Evolutionary conservation across 2,888 invertebrate genomes (phyloP), one percentile per base, ranked within the genome.

Genomic region (Falcaria lacertinaria): DNA sequence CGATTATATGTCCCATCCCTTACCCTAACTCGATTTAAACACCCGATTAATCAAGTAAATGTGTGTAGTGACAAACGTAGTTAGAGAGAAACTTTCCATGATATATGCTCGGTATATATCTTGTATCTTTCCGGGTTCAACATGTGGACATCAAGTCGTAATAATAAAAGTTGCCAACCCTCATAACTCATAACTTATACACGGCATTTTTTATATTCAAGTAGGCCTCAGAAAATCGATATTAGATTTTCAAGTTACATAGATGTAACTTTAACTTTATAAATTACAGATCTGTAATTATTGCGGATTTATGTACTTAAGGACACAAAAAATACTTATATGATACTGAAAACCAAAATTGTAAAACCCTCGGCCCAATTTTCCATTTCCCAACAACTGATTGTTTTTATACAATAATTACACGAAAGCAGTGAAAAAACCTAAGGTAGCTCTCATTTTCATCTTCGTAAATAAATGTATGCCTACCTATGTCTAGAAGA

Each of bases 101-200:
- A 60, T 54, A 58, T 52, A 61, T 56, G 42, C 45, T 41, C 19
- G 38, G 46, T 46, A 56, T 55, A 53, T 57, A 60, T 62, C 50
- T 64, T 57, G 51, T 59, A 54, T 58, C 52, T 37, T 37, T 57
- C 52, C 50, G 52, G 50, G 49, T 43, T 48, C 56, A 41, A 56
- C 63, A 64, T 49, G 61, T 47, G 47, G 34, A 50, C 52, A 54
- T 62, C 63, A 54, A 60, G 54, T 57, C 52, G 54, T 59, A 57
- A 63, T 64, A 67, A 63, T 64, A 64, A 63, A 65, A 67, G 60
- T 68, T 61, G 55, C 47, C 54, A 56, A 63, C 61, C 60, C 56
- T 57, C 64, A 60, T 69, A 60, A 63, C 53, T 71, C 68, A 66
- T 59, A 51, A 51, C 42, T 47, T 42, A 43, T 38, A 15, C 13